Base-by-base conservation (phyloP, 2,113 vertebrate genomes). In the Ceyx cyanopectus region DNA sequence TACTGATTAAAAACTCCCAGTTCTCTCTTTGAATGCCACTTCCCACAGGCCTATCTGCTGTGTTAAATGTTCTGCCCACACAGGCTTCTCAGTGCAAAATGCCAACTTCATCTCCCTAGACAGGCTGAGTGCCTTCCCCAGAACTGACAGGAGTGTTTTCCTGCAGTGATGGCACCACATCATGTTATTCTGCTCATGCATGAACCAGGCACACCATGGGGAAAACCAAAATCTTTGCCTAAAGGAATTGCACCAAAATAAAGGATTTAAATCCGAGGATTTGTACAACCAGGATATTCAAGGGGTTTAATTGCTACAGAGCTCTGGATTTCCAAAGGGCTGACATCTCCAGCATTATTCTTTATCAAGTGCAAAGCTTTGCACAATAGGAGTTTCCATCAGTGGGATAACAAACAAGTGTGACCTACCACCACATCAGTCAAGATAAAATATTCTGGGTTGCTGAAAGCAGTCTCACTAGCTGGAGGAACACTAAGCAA, bases 31-130 rank as follows among this genome's bases (percentile, higher is more conserved):
- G 58, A 95, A 94, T 95, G 90, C 75, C 91, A 94, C 95, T 92
- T 95, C 95, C 94, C 87, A 94, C 92, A 66, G 80, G 85, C 95
- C 63, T 95, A 19, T 95, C 95, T 95, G 94, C 58, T 82, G 81
- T 85, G 95, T 60, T 94, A 92, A 93, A 82, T 73, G 54, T 77
- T 92, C 89, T 93, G 78, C 91, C 95, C 81, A 95, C 89, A 76
- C 81, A 94, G 67, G 72, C 30, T 94, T 93, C 91, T 82, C 60
- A 46, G 60, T 23, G 48, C 43, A 85, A 94, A 93, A 95, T 86
- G 76, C 56, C 85, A 83, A 61, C 53, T 88, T 87, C 43, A 78
- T 75, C 87, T 94, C 84, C 78, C 43, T 67, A 27, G 43, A 51
- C 82, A 76, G 87, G 34, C 68, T 48, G 70, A 60, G 40, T 56